Percentiles rank a stretch among this genome's conserved stretches.
Conservation (phyloP, 2,113 vertebrate genomes). For the Malurus cyaneus region DNA sequence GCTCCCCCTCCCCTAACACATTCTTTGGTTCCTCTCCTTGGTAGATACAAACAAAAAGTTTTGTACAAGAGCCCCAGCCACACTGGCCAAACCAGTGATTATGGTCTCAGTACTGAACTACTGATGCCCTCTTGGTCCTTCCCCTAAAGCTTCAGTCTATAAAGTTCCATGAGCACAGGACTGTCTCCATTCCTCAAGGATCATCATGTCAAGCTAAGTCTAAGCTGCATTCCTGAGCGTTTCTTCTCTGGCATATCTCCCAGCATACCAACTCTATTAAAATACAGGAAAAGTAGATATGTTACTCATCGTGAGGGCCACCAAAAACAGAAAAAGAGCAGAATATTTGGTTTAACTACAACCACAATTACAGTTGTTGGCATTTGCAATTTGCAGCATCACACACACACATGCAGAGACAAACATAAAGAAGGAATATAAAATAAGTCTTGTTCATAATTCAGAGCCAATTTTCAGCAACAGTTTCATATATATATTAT, state of each 20-base stretch:
- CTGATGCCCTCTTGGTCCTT: neutral
- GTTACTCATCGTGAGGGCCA: neutral
- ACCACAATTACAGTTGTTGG: neutral
- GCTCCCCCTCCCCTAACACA: neutral
- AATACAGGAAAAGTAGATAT: neutral
- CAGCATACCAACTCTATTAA: neutral
- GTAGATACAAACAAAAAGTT: neutral
- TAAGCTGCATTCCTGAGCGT: neutral
- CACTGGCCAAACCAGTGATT: neutral
- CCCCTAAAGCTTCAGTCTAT: neutral
- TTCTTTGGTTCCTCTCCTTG: neutral
- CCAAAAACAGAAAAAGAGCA: neutral
- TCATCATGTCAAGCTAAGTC: neutral
- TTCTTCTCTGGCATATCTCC: neutral
- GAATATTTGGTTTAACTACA: neutral
- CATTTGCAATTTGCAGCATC: neutral
- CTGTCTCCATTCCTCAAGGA: neutral
- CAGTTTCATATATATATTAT: neutral
- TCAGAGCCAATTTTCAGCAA: slow-evolving; percentile 5
- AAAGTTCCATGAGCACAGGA: neutral
- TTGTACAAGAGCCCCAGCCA: neutral
- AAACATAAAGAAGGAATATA: neutral
- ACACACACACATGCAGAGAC: neutral
- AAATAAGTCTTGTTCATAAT: slow-evolving; percentile 7
- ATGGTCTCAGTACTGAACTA: neutral